A percentile compares a stretch with the other conserved stretches of the same genome.
Evolutionary conservation across 2,113 vertebrate genomes (phyloP).

Genomic region (Willisornis vidua): DNA sequence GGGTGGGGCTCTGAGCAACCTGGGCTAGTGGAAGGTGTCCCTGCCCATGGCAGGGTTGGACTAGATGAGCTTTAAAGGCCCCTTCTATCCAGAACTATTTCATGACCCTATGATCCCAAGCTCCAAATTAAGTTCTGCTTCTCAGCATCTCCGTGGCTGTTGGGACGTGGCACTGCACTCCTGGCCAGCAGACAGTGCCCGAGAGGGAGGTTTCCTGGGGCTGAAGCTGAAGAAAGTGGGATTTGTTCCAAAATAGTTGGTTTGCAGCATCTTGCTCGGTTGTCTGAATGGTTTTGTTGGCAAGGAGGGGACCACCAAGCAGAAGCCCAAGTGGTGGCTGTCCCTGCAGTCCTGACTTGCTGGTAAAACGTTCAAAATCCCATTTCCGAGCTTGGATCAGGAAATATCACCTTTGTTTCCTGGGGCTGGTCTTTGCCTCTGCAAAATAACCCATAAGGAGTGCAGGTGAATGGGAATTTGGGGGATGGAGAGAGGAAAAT

Average conservation of each 20-base stretch:
- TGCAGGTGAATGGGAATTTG: accelerated
- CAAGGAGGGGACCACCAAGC: neutral
- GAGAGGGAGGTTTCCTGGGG: neutral
- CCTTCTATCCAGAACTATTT: neutral
- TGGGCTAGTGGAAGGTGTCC: neutral
- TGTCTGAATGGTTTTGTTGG: neutral
- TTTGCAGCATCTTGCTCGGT: neutral
- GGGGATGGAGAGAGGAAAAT: neutral
- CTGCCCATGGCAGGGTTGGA: neutral
- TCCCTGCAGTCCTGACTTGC: neutral
- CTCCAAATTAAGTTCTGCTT: neutral
- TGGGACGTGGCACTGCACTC: neutral
- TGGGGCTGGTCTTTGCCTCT: neutral
- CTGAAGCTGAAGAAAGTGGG: neutral
- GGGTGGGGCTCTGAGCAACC: neutral
- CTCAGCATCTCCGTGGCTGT: neutral
- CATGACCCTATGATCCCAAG: neutral
- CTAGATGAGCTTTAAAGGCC: neutral
- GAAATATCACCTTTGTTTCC: neutral
- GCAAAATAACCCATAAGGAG: no score
- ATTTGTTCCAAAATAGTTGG: neutral
- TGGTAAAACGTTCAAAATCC: neutral
- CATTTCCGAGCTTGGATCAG: neutral
- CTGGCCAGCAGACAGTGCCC: neutral
- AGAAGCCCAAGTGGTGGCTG: neutral